Conservation (phyloP, 2,888 invertebrate genomes). For the Rotaria socialis region DNA sequence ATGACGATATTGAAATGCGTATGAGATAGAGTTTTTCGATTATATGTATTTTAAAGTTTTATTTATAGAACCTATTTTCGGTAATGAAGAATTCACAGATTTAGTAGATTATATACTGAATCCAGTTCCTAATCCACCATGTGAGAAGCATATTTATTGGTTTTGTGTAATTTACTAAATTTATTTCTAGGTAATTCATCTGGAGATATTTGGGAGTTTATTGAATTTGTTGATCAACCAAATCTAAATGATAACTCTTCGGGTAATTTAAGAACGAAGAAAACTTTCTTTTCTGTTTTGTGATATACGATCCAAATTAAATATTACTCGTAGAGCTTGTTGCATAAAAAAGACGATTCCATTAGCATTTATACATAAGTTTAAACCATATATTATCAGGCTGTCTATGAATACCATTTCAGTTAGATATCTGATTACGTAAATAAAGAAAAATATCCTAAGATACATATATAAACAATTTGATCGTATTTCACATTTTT, state of each 20-base stretch:
- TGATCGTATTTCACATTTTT: too few species aligned
- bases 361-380: too few species aligned
- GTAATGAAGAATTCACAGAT: constrained; percentile 10
- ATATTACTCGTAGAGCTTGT: too few species aligned
- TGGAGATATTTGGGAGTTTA: constrained; percentile 11
- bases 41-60: neutral
- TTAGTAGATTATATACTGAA: neutral
- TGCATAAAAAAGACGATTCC: too few species aligned
- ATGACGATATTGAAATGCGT: constrained; percentile 13
- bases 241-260: neutral
- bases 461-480: too few species aligned
- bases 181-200: neutral
- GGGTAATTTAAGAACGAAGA: neutral
- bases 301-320: too few species aligned
- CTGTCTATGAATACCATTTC: too few species aligned
- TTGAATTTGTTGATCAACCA: constrained; percentile 28
- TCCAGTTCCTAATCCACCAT: constrained; percentile 16
- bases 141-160: neutral
- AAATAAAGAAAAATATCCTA: too few species aligned
- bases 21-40: neutral
- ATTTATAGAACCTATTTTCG: neutral
- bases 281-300: neutral
- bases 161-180: neutral
- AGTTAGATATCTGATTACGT: too few species aligned
- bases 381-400: too few species aligned